Evolutionary conservation across 2,797 vertebrate species (phyloP), one percentile per base, ranked within the genome.

Genomic region (Allobates femoralis): DNA sequence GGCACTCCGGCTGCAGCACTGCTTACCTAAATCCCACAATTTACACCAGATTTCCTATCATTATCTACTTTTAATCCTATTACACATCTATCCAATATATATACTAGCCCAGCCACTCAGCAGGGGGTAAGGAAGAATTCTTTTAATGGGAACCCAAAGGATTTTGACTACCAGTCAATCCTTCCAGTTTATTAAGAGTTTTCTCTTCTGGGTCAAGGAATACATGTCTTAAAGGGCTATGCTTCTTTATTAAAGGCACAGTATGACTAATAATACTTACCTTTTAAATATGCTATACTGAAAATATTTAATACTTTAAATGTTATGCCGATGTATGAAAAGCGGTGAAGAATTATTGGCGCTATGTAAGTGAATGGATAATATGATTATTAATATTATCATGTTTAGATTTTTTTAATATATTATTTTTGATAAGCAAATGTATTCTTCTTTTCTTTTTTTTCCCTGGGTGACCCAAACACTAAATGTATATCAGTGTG

Each of bases 41-140:
- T 67, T 85, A 78, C 10, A 78, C 21, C n/a, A 67, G 46, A 78
- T 78, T 85, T 60, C 58, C 60, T 67, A 28, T 64, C 16, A 21
- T 53, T 66, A 78, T 66, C 83, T 60, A 55, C 58, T 16, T 16
- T 32, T 84, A 84, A 84, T 84, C 83, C 83, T 67, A 85, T 85
- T 56, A 85, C 74, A 55, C 46, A 56, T 67, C 60, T 85, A 69
- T 69, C 26, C 58, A 67, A 56, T 37, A 19, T 15, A 66, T 15
- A 26, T 77, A 56, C 30, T 28, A 55, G 46, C 53, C 60, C 51
- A 21, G 41, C 28, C 46, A 34, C 83, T 19, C 74, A 55, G 60
- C 74, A 67, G 74, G 79, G 46, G 28, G 41, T 5, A 84, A 58
- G 15, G 4, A 76, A 76, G 26, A 60, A 66, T 41, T 64, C 55